Evolutionary conservation across 2,888 invertebrate species (phyloP).

Genomic region (Petrolisthes manimaculis): DNA sequence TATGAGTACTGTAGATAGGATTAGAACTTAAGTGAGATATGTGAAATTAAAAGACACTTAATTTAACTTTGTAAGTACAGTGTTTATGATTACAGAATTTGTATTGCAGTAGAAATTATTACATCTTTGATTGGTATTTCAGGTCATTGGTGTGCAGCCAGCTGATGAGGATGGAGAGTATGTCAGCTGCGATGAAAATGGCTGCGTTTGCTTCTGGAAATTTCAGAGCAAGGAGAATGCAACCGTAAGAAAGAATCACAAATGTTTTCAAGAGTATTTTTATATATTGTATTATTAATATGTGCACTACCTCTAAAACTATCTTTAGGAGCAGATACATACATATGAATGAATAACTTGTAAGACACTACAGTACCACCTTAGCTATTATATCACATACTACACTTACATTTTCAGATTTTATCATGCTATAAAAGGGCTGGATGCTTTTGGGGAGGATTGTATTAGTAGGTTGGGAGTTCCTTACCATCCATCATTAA

Average conservation of each 20-base stretch:
- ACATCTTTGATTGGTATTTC: background rate
- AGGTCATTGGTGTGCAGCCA: background rate
- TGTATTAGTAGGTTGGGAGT: too few species aligned
- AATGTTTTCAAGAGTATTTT: background rate
- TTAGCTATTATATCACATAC: too few species aligned
- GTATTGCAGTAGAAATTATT: background rate
- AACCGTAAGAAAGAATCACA: background rate
- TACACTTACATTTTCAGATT: too few species aligned
- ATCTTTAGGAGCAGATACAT: too few species aligned
- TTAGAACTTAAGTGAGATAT: background rate
- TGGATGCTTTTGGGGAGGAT: too few species aligned
- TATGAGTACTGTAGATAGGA: too few species aligned
- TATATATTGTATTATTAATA: too few species aligned
- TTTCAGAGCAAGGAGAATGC: background rate
- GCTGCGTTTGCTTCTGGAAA: conserved; percentile 33
- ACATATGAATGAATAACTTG: too few species aligned
- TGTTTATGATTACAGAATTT: background rate
- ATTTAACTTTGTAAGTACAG: background rate
- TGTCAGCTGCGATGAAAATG: conserved; percentile 37
- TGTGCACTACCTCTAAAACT: too few species aligned
- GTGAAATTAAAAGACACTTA: background rate
- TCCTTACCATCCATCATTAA: too few species aligned
- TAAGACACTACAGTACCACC: too few species aligned
- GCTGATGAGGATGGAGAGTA: background rate
- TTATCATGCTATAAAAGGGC: too few species aligned